A percentile compares a stretch with the other conserved stretches of the same genome.
phyloP scores from a whole-genome alignment of 2,797 vertebrate species.

The Enteromius viviparus region DNA sequence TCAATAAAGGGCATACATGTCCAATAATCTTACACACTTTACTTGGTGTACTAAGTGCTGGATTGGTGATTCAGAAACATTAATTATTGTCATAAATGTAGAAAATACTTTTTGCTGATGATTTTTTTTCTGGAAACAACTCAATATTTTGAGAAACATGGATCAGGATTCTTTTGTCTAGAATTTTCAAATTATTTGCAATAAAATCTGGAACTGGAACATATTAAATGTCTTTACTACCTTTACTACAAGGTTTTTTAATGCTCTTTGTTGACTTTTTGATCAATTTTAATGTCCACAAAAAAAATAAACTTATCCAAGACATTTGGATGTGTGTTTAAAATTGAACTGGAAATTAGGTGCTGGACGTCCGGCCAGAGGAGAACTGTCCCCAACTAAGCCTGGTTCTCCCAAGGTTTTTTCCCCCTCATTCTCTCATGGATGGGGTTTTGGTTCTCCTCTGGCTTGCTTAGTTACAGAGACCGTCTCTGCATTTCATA shows the following conservation, averaged over 20 bases:
- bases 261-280: background rate
- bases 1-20: too few relatives aligned
- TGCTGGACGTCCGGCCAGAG: too few relatives aligned
- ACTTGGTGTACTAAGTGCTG: background rate
- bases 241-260: too few relatives aligned
- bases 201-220: background rate
- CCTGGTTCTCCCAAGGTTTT: too few relatives aligned
- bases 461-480: too few relatives aligned
- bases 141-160: background rate
- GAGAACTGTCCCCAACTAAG: too few relatives aligned
- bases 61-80: background rate
- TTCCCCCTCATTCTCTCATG: too few relatives aligned
- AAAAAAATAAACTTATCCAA: background rate
- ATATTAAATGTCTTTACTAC: background rate
- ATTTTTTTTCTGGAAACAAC: background rate
- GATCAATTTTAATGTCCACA: background rate
- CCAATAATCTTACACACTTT: background rate
- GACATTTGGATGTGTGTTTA: background rate
- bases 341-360: too few relatives aligned
- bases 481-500: too few relatives aligned
- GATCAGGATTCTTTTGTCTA: background rate
- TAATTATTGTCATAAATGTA: background rate
- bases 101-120: background rate
- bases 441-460: too few relatives aligned
- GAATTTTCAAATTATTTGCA: background rate